A percentile compares a stretch with the other conserved stretches of the same genome.
phyloP scores from a whole-genome alignment of 2,113 vertebrate species.

The Anas platyrhynchos region DNA sequence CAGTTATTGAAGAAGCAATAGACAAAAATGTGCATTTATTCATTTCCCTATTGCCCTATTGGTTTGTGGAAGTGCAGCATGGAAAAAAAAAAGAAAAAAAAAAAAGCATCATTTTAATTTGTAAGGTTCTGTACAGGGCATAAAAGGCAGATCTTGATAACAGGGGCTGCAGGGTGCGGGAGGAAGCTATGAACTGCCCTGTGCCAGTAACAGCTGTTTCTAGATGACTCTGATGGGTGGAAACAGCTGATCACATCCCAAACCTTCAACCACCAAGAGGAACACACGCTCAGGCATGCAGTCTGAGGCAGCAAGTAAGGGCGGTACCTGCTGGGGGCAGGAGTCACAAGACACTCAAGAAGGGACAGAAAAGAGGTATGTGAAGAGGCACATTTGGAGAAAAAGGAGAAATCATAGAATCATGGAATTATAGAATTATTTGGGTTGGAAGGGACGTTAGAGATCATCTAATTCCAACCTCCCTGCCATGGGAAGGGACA shows the following conservation, averaged over 20 bases:
- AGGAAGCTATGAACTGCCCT: background rate
- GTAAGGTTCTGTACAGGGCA: background rate
- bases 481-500: too few relatives aligned
- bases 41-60: fast-evolving
- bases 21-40: background rate
- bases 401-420: background rate
- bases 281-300: background rate
- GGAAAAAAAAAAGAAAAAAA: background rate
- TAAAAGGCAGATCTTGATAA: background rate
- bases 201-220: background rate
- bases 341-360: background rate
- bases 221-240: background rate
- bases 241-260: fast-evolving
- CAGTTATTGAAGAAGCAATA: background rate
- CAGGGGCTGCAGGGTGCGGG: background rate
- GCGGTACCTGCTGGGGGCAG: background rate
- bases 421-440: too few relatives aligned
- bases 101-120: background rate
- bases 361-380: background rate
- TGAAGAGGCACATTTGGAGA: background rate
- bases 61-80: background rate
- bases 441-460: too few relatives aligned
- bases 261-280: background rate
- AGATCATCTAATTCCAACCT: too few relatives aligned
- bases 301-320: too few relatives aligned